phyloP scores from a whole-genome alignment of 2,113 vertebrate species.

The Bubo bubo region DNA sequence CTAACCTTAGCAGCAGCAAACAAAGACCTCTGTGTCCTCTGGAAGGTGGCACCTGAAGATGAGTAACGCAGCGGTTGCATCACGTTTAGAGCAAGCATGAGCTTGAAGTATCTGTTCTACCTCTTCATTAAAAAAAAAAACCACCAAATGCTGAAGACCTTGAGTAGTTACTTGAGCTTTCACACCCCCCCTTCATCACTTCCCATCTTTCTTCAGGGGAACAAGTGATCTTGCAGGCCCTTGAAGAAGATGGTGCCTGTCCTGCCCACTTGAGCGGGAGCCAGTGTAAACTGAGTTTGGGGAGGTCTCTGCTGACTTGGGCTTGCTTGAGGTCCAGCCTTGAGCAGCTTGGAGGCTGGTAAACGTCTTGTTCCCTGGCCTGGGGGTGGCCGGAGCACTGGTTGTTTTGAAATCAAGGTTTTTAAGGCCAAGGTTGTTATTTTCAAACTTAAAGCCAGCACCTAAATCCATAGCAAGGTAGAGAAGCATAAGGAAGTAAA shows the following conservation, averaged over 20 bases:
- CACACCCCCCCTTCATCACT: neutral
- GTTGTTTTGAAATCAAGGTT: neutral
- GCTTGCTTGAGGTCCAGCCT: neutral
- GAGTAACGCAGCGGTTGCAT: neutral
- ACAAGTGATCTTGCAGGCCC: neutral
- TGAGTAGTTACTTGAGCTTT: neutral
- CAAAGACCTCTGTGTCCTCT: neutral
- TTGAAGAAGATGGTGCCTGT: neutral
- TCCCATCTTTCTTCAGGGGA: neutral
- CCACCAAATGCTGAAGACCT: neutral
- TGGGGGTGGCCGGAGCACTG: rapidly evolving
- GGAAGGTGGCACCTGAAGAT: neutral
- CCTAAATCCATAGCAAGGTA: neutral
- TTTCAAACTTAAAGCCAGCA: neutral
- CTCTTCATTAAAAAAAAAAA: neutral
- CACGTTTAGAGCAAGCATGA: neutral
- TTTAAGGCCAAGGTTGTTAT: neutral
- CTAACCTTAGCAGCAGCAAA: neutral
- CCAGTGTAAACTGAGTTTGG: too few species aligned
- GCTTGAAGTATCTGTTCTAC: neutral
- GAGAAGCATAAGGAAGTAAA: rapidly evolving
- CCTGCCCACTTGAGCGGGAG: rapidly evolving
- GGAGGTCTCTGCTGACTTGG: neutral
- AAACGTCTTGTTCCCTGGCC: neutral
- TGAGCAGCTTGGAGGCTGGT: neutral